Conservation (phyloP, 1,140 invertebrate genomes). For the Nymphalis io region DNA sequence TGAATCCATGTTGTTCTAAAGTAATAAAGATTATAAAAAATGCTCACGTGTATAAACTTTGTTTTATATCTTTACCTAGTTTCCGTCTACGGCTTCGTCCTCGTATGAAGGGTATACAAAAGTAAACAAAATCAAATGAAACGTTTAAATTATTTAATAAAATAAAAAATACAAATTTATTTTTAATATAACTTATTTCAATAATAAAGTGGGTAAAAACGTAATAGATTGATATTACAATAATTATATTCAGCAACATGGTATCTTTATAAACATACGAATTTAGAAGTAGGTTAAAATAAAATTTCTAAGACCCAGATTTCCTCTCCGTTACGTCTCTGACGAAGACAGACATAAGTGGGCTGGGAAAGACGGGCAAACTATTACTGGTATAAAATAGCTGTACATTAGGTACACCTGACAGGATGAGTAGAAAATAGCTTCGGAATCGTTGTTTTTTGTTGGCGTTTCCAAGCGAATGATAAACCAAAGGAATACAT, state of each 20-base stretch:
- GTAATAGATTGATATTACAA: too few relatives aligned
- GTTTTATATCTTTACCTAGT: background rate
- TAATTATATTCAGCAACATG: background rate
- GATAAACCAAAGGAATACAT: background rate
- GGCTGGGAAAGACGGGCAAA: conserved; percentile 29
- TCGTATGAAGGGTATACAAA: too few relatives aligned
- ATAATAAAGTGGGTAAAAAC: too few relatives aligned
- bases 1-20: conserved; percentile 38
- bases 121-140: too few relatives aligned
- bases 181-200: too few relatives aligned
- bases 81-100: too few relatives aligned
- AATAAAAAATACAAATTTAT: too few relatives aligned
- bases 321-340: conserved; percentile 33
- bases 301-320: conserved; percentile 33
- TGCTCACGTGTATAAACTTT: background rate
- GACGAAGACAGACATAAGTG: conserved; percentile 39
- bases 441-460: conserved; percentile 25
- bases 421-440: conserved; percentile 36
- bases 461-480: conserved; percentile 16
- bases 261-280: background rate
- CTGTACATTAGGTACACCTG: conserved; percentile 24
- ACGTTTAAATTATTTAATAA: too few relatives aligned
- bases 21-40: conserved; percentile 32
- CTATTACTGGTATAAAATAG: conserved; percentile 33
- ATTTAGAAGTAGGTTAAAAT: conserved; percentile 25